These are phyloP conservation scores for Caradrina clavipalpis DNA, from an alignment of 2,888 invertebrate genomes.

Conservation along the genomic window DNA sequence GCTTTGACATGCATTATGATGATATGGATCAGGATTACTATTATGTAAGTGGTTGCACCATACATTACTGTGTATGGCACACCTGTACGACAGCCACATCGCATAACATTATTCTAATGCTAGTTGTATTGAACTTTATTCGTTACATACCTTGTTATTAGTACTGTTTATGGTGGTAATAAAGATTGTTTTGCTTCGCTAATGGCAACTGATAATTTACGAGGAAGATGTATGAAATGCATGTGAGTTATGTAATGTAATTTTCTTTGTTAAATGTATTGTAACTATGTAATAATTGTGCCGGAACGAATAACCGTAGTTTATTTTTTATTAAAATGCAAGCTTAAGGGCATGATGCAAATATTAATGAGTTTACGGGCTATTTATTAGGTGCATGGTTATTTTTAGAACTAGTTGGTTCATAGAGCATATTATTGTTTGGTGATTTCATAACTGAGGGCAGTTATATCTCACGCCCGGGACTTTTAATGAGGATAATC, in stretches of 20 bases:
- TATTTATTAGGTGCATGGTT: not conserved
- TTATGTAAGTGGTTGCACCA: conserved; percentile 53
- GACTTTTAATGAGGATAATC: conserved; percentile 8
- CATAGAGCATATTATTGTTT: no score
- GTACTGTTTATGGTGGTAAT: conserved; percentile 34
- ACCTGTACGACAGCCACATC: conserved; percentile 12
- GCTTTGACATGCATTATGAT: conserved; percentile 51
- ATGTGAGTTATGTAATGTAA: conserved; percentile 22
- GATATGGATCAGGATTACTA: conserved; percentile 51
- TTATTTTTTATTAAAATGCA: not conserved
- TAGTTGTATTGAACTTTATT: conserved; percentile 37
- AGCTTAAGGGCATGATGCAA: not conserved
- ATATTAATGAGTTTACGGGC: not conserved
- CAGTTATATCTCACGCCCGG: not conserved
- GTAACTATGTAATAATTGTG: conserved; percentile 25
- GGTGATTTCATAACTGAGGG: not conserved
- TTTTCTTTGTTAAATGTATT: conserved; percentile 14
- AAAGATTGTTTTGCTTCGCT: conserved; percentile 26
- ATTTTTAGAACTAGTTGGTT: no score
- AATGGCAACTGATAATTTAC: conserved; percentile 33
- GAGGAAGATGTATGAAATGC: conserved; percentile 22
- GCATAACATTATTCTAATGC: conserved; percentile 45
- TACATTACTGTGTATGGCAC: conserved; percentile 27
- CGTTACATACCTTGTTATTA: conserved; percentile 38
- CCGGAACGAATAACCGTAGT: conserved; percentile 22